Percentiles rank a stretch among this genome's conserved stretches.
These are phyloP conservation scores for Drosophila parthenogenetica DNA, from an alignment of 2,888 invertebrate genomes.

Conservation along the genomic window DNA sequence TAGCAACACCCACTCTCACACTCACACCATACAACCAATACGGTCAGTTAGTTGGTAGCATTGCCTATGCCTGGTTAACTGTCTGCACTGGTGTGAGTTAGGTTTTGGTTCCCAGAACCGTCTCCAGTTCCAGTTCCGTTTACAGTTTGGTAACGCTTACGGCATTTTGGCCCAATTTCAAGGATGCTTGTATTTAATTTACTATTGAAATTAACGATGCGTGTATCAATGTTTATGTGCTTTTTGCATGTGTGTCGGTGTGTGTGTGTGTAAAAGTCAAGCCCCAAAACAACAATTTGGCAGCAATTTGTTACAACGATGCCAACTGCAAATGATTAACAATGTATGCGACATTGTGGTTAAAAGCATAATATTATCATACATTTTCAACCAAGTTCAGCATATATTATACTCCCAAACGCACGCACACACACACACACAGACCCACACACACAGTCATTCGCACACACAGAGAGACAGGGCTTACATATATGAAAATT, in stretches of 20 bases:
- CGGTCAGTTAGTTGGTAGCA: constrained; percentile 29
- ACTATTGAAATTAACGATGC: constrained; percentile 78
- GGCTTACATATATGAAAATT: constrained; percentile 60
- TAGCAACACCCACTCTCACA: constrained; percentile 14
- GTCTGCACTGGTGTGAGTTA: constrained; percentile 13
- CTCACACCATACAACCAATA: constrained; percentile 10
- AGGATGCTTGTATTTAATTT: constrained; percentile 77
- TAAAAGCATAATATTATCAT: constrained; percentile 77
- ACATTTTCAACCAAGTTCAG: constrained; percentile 43
- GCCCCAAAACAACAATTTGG: constrained; percentile 76
- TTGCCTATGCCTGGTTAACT: constrained; percentile 52
- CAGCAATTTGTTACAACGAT: constrained; percentile 75
- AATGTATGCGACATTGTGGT: constrained; percentile 76
- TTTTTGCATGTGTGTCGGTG: constrained; percentile 17
- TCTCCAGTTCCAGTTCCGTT: constrained; percentile 1
- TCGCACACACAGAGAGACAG: constrained; percentile 11
- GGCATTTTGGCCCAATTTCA: constrained; percentile 46
- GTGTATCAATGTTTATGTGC: constrained; percentile 42
- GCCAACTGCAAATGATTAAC: constrained; percentile 79
- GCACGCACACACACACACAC: constrained; percentile 1
- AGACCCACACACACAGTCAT: constrained; percentile 22
- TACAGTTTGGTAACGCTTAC: constrained; percentile 29
- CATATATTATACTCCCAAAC: constrained; percentile 14
- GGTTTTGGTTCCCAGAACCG: background rate
- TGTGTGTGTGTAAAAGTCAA: constrained; percentile 56